A percentile compares a stretch with the other conserved stretches of the same genome.
Conservation (phyloP, 2,113 vertebrate genomes). For the Xyrauchen texanus region DNA sequence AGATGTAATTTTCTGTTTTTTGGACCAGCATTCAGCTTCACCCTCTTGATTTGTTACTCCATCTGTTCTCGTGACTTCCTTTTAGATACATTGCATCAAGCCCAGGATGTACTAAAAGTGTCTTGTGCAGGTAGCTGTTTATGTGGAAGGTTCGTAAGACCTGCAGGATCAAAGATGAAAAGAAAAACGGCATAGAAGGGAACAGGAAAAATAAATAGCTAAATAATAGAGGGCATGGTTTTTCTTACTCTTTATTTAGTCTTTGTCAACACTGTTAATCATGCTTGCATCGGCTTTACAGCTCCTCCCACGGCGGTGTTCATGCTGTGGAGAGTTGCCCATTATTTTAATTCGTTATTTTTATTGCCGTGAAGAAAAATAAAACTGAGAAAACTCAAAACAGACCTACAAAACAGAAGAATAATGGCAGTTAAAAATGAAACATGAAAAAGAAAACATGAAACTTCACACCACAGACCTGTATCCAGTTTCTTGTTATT, state of each 20-base stretch:
- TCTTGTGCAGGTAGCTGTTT: slow-evolving; percentile 69
- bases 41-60: slow-evolving; percentile 62
- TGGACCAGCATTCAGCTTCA: neutral
- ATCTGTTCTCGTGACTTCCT: slow-evolving; percentile 62
- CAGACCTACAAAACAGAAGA: slow-evolving; percentile 4
- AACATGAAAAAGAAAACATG: too few species aligned
- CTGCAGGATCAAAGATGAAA: slow-evolving; percentile 75
- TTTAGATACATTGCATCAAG: slow-evolving; percentile 66
- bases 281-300: slow-evolving; percentile 65
- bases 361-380: slow-evolving; percentile 59
- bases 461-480: slow-evolving; percentile 10
- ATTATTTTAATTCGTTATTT: slow-evolving; percentile 54
- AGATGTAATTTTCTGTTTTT: slow-evolving; percentile 37
- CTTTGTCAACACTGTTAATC: slow-evolving; percentile 58
- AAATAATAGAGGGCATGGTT: slow-evolving; percentile 17
- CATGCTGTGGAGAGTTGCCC: slow-evolving; percentile 59
- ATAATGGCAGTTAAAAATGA: slow-evolving; percentile 56
- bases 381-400: slow-evolving; percentile 12
- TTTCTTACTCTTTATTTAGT: slow-evolving; percentile 40
- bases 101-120: slow-evolving; percentile 69
- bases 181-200: slow-evolving; percentile 64
- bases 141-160: slow-evolving; percentile 70
- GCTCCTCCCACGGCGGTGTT: slow-evolving; percentile 47
- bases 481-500: slow-evolving; percentile 21
- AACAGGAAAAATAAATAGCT: slow-evolving; percentile 65